phyloP scores from a whole-genome alignment of 2,797 vertebrate species.

The Helicolenus hilgendorfi region DNA sequence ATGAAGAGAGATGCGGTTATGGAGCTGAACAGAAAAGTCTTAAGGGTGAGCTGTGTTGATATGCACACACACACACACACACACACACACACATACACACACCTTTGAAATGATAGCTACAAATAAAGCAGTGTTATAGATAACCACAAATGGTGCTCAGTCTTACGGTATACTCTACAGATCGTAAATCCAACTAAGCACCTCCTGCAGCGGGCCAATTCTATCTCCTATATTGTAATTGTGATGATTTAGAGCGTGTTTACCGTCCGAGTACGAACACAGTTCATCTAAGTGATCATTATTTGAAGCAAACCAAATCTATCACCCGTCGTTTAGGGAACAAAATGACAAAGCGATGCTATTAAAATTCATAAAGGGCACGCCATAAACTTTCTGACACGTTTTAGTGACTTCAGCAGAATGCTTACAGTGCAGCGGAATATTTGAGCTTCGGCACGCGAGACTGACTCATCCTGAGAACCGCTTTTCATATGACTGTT shows the following conservation, averaged over 20 bases:
- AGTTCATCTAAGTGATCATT: slow-evolving; percentile 67
- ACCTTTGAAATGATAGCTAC: slow-evolving; percentile 11
- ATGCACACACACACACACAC: not conserved
- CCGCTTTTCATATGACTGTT: slow-evolving; percentile 66
- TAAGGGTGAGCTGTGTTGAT: slow-evolving; percentile 18
- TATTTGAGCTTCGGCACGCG: slow-evolving; percentile 51
- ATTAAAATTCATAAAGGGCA: slow-evolving; percentile 60
- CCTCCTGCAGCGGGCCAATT: slow-evolving; percentile 27
- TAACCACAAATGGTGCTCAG: slow-evolving; percentile 44
- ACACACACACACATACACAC: slow-evolving; percentile 10
- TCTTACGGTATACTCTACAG: not conserved
- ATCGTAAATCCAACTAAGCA: slow-evolving; percentile 69
- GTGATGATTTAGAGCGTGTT: slow-evolving; percentile 67
- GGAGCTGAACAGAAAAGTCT: slow-evolving; percentile 25
- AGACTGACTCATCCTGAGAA: slow-evolving; percentile 58
- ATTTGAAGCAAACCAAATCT: slow-evolving; percentile 49
- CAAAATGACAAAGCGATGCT: slow-evolving; percentile 39
- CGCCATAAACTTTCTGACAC: slow-evolving; percentile 65
- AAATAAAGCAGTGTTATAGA: slow-evolving; percentile 49
- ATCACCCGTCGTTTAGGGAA: slow-evolving; percentile 37
- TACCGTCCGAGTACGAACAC: slow-evolving; percentile 45
- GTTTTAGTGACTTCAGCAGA: slow-evolving; percentile 68
- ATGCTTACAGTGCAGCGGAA: slow-evolving; percentile 49
- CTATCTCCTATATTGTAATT: slow-evolving; percentile 47
- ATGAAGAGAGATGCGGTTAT: slow-evolving; percentile 53